Base-by-base conservation (phyloP, 2,797 vertebrate genomes). In the Tokudaia tokunoshimensis region DNA sequence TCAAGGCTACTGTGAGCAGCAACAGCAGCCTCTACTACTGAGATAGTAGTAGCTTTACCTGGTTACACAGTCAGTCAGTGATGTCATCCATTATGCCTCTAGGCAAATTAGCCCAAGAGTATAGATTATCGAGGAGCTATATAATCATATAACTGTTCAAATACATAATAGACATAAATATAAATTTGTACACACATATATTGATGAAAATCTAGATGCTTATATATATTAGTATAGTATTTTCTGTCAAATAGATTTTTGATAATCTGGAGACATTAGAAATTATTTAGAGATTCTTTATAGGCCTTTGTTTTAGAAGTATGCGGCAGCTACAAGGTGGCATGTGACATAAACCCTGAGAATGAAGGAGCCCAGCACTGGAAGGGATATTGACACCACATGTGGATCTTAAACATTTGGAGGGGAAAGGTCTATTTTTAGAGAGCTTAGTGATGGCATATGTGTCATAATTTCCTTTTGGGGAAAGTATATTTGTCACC, bases 401-500 rank as follows among this genome's bases (percentile, higher is more conserved):
- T 61, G 22, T 24, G 79, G 19, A 52, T 79, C 44, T 19, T 89
- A 37, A 85, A 75, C 24, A 59, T 91, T 76, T 92, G 50, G 41
- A 89, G 19, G 11, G 75, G 6, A 88, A 78, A 41, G 80, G 63
- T 84, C 80, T 95, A 67, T 89, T 96, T 97, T 93, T 67, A 88
- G 57, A 92, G 13, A 8, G 6, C 74, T 83, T 31, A 31, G 29
- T 59, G 52, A 93, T 92, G 92, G 47, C 34, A 85, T 95, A 87
- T 55, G 47, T 92, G 85, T 47, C 47, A 85, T 75, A 91, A 88
- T 93, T 92, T 94, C 76, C 91, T 76, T 91, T 93, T 78, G 34
- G 17, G 88, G 80, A 96, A 95, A 87, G 75, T 90, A 24, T 95
- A 89, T 96, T 86, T 95, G 89, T 92, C 92, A 86, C 22, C 37